Evolutionary conservation across 1,140 invertebrate species (phyloP).

Genomic region (Neuroterus valhalla): DNA sequence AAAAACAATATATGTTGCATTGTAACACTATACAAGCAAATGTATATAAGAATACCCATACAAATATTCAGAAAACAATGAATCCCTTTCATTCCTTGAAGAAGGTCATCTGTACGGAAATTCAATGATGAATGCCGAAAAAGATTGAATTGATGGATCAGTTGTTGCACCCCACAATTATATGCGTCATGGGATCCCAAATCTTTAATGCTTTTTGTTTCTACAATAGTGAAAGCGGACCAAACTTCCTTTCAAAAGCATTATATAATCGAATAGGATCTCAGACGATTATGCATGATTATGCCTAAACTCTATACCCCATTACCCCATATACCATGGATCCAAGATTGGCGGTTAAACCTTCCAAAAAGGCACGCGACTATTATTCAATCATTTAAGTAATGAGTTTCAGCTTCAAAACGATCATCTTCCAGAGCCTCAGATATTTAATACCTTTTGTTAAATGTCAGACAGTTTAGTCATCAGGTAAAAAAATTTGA

Average conservation of each 20-base stretch:
- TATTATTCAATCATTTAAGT: slow-evolving; percentile 25
- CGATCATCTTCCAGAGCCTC: slow-evolving; percentile 18
- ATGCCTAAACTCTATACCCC: slow-evolving; percentile 1
- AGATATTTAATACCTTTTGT: slow-evolving; percentile 31
- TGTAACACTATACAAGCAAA: no score
- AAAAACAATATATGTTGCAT: no score
- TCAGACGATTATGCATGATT: slow-evolving; percentile 18
- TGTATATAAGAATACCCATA: no score
- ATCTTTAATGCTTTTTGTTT: slow-evolving; percentile 4
- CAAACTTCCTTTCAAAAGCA: slow-evolving; percentile 6
- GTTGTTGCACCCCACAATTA: not conserved
- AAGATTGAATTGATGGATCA: not conserved
- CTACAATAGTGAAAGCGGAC: not conserved
- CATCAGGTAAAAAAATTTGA: slow-evolving; percentile 20
- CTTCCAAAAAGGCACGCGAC: slow-evolving; percentile 24
- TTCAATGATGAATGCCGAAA: no score
- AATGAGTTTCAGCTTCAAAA: slow-evolving; percentile 10
- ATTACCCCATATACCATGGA: not conserved
- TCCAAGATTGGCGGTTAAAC: slow-evolving; percentile 24
- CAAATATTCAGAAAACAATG: no score
- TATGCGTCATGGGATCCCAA: not conserved
- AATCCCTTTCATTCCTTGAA: no score
- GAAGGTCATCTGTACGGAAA: no score
- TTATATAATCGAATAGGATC: slow-evolving; percentile 9
- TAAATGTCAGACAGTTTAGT: slow-evolving; percentile 12